Evolutionary conservation across 2,113 vertebrate species (phyloP).

Genomic region (Aspiorhynchus laticeps): DNA sequence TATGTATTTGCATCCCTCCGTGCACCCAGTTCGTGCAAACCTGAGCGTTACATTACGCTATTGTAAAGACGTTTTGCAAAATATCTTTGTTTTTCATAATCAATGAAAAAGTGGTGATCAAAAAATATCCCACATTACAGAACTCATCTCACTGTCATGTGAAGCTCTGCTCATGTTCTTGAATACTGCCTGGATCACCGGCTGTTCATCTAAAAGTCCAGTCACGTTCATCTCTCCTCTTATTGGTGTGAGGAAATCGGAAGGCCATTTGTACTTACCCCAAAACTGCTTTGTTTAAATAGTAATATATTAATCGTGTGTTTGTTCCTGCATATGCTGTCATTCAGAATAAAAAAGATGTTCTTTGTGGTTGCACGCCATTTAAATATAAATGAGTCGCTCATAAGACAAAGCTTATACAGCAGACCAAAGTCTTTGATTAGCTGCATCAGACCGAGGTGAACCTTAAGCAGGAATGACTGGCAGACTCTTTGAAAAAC

Average conservation of each 20-base stretch:
- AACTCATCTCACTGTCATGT: no score
- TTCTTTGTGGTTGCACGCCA: not conserved
- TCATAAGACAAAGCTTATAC: not conserved
- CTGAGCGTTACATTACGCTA: no score
- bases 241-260: not conserved
- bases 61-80: no score
- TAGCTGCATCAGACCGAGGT: not conserved
- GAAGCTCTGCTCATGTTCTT: not conserved
- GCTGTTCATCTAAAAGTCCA: not conserved
- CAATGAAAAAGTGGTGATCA: no score
- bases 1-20: no score
- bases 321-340: not conserved
- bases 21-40: no score
- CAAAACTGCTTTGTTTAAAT: not conserved
- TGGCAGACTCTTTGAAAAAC: slow-evolving; percentile 34
- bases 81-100: no score
- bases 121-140: no score
- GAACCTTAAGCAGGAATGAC: slow-evolving; percentile 15
- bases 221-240: not conserved
- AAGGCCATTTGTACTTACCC: not conserved
- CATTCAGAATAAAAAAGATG: not conserved
- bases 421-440: slow-evolving; percentile 8
- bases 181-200: not conserved
- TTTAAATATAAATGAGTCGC: slow-evolving; percentile 30
- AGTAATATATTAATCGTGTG: not conserved